Conservation (phyloP, 2,113 vertebrate genomes). For the Potamarius usumacintae region DNA sequence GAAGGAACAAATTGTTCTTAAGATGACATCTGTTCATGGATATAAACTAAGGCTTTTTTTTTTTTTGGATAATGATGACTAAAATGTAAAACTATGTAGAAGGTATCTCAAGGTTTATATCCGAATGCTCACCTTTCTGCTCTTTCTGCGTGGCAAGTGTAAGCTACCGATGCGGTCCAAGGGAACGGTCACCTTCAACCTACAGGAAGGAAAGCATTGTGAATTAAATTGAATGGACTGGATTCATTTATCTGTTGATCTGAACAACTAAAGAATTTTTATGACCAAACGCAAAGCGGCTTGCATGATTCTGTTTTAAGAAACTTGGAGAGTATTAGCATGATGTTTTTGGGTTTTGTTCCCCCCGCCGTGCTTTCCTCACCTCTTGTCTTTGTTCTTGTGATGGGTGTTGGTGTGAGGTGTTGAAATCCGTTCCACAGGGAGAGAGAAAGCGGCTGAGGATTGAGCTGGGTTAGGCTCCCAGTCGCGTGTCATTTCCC, state of each 20-base stretch:
- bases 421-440: conserved; percentile 54
- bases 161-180: conserved; percentile 70
- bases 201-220: conserved; percentile 34
- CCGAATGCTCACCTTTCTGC: conserved; percentile 61
- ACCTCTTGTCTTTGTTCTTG: conserved; percentile 70
- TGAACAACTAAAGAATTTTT: not conserved
- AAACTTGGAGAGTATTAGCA: not conserved
- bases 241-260: not conserved
- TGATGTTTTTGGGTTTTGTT: not conserved
- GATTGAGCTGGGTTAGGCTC: conserved; percentile 38
- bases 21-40: not conserved
- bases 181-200: conserved; percentile 66
- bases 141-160: conserved; percentile 53
- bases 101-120: not conserved
- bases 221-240: not conserved
- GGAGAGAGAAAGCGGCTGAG: conserved; percentile 33
- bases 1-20: not conserved
- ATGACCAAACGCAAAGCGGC: not conserved
- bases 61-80: not conserved
- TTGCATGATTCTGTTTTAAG: not conserved
- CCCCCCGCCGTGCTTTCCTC: conserved; percentile 5
- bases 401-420: conserved; percentile 51
- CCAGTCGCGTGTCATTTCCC: conserved; percentile 55
- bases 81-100: not conserved
- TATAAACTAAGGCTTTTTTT: not conserved